Conservation (phyloP, 2,113 vertebrate genomes). For the Emydocephalus ijimae region DNA sequence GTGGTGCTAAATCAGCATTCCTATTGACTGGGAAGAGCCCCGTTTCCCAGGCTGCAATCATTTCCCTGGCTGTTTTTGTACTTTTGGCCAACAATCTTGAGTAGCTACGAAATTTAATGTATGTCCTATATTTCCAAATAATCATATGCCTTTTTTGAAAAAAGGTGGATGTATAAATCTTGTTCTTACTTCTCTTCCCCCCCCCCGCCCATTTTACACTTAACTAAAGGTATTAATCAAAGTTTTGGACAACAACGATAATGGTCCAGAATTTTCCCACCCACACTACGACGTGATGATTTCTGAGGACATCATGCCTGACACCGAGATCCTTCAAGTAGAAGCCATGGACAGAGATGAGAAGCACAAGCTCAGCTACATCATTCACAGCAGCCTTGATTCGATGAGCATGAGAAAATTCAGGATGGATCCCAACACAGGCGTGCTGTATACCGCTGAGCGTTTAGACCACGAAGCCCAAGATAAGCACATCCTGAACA, state of each 20-base stretch:
- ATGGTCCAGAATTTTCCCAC: constrained; percentile 90
- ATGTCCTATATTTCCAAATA: not conserved
- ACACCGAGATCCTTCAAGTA: constrained; percentile 90
- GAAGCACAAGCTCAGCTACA: constrained; percentile 86
- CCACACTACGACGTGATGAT: constrained; percentile 86
- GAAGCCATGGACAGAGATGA: constrained; percentile 91
- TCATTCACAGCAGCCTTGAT: constrained; percentile 89
- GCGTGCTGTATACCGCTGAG: constrained; percentile 83
- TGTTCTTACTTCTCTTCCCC: not conserved
- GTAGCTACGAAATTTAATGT: not conserved
- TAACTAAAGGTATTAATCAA: constrained; percentile 84
- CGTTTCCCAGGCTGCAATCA: not conserved
- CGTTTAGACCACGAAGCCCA: constrained; percentile 90
- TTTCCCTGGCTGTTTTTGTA: not conserved
- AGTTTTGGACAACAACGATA: constrained; percentile 95
- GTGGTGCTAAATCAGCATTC: not conserved
- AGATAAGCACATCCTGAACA: constrained; percentile 88
- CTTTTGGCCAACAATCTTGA: not conserved
- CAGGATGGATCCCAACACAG: constrained; percentile 82
- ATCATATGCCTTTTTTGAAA: not conserved
- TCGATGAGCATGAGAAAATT: constrained; percentile 87
- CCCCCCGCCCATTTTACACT: constrained; percentile 13
- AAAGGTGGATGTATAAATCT: not conserved
- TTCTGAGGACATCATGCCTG: constrained; percentile 86
- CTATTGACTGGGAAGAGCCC: not conserved